Base-by-base conservation (phyloP, 2,888 invertebrate species). In the Caenorhabditis uteleia region DNA sequence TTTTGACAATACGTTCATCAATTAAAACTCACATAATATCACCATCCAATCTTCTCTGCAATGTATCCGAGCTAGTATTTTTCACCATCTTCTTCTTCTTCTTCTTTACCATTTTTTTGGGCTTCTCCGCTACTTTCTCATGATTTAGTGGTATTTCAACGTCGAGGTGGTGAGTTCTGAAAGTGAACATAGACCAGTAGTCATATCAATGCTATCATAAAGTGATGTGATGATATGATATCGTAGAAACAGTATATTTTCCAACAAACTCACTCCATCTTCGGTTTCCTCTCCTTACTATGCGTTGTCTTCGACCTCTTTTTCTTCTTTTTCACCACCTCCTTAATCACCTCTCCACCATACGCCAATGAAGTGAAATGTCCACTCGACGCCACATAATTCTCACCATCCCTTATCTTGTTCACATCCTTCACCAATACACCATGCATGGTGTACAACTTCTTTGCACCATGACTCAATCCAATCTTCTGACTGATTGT, bases 371-470 rank as follows among this genome's bases (percentile, higher is more conserved):
- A 68, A 5, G 67, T 58, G 34, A 74, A 74, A 21, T 54, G 50
- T 2, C 70, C 64, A 25, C 72, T 73, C 0, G 72, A 70, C 4
- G 74, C 74, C 23, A 74, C 72, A 34, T 70, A 70, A 31, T 38
- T 59, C 60, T 49, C 49, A 25, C 57, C 54, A 44, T 70, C 56
- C 14, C 56, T 50, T 16, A 70, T 54, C 40, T 68, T 47, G 3
- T 61, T 50, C 38, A 64, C 59, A 12, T 62, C 56, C 29, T 58
- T 66, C 14, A 75, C 39, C 1, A 57, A 60, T 7, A 50, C 49
- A 2, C 75, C 75, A 33, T 59, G 50, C 7, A 58, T 47, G 14
- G 71, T 76, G 54, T 69, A 75, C 21, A 75, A 36, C 33, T 60
- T 50, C 26, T 75, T 75, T 10, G 66, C 76, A 14, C 75, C 75